phyloP scores from a whole-genome alignment of 2,888 invertebrate species.

The Hololepta plana region DNA sequence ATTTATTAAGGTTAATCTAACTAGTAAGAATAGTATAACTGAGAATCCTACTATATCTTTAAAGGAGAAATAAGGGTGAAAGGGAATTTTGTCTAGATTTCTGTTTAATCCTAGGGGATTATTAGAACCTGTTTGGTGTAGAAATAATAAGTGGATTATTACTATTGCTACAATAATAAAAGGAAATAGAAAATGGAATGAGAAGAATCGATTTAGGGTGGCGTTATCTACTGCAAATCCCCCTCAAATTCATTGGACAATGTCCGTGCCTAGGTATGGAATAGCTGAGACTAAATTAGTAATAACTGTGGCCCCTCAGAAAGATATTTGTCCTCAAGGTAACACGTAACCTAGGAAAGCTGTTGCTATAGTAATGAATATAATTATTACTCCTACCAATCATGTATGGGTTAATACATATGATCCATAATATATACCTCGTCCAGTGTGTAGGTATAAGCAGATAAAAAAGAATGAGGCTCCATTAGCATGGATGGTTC shows the following conservation, averaged over 20 bases:
- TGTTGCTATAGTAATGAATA: constrained; percentile 49
- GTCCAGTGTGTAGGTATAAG: constrained; percentile 48
- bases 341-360: constrained; percentile 64
- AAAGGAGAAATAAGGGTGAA: constrained; percentile 44
- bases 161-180: constrained; percentile 43
- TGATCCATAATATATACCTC: constrained; percentile 36
- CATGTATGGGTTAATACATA: constrained; percentile 36
- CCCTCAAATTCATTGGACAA: constrained; percentile 59
- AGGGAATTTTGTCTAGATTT: constrained; percentile 48
- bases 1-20: constrained; percentile 31
- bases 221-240: constrained; percentile 58
- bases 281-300: constrained; percentile 52
- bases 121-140: constrained; percentile 50
- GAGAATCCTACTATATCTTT: constrained; percentile 47
- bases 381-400: constrained; percentile 42
- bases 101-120: constrained; percentile 47
- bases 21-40: constrained; percentile 33
- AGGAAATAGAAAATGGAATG: constrained; percentile 54
- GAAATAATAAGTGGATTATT: constrained; percentile 43
- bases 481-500: constrained; percentile 48
- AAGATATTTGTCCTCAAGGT: constrained; percentile 68
- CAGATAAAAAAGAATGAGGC: constrained; percentile 57
- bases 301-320: constrained; percentile 67
- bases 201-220: constrained; percentile 59
- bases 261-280: constrained; percentile 41